phyloP scores from a whole-genome alignment of 1,140 invertebrate species.

The Phthorimaea operculella region DNA sequence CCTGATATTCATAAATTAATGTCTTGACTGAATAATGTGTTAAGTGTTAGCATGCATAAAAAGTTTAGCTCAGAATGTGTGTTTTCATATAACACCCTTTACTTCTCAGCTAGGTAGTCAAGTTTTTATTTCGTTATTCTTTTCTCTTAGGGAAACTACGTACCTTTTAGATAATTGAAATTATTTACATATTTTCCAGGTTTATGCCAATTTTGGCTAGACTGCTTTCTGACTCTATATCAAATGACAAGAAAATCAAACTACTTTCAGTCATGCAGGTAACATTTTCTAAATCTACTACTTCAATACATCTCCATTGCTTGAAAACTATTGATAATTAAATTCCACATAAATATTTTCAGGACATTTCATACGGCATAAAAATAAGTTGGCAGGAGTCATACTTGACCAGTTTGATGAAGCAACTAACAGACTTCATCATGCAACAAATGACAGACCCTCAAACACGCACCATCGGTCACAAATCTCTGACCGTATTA shows the following conservation, averaged over 20 bases:
- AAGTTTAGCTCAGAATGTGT: no score
- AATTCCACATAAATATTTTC: neutral
- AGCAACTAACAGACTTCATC: conserved; percentile 72
- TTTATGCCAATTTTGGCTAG: conserved; percentile 73
- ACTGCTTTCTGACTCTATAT: conserved; percentile 67
- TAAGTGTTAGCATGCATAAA: no score
- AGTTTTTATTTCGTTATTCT: neutral
- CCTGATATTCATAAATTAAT: no score
- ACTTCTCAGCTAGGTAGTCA: no score
- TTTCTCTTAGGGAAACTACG: conserved; percentile 3
- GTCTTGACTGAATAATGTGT: no score
- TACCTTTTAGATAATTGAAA: conserved; percentile 8
- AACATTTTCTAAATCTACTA: conserved; percentile 6
- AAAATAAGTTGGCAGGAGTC: conserved; percentile 79
- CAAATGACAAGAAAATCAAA: conserved; percentile 67
- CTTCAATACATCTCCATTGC: neutral
- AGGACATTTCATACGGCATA: conserved; percentile 77
- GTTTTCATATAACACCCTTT: no score
- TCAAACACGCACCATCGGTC: conserved; percentile 68
- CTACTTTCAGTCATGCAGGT: conserved; percentile 69
- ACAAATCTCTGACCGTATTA: conserved; percentile 74
- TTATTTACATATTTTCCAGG: conserved; percentile 29
- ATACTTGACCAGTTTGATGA: conserved; percentile 72
- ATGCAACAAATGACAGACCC: conserved; percentile 60
- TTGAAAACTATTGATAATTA: no score